Percentiles rank a stretch among this genome's conserved stretches.
Conservation (phyloP, 2,888 invertebrate species). For the Notocelia uddmanniana region DNA sequence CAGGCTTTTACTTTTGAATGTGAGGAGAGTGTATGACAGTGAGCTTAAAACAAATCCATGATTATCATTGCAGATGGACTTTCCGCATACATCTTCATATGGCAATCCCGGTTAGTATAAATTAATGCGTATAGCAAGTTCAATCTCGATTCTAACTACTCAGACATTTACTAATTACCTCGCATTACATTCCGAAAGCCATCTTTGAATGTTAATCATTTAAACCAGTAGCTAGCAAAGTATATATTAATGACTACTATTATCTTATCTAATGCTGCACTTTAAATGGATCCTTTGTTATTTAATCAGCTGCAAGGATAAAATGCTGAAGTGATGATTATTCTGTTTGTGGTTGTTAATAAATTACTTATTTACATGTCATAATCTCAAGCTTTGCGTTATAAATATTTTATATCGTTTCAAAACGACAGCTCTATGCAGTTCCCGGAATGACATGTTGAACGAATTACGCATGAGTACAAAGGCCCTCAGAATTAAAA, state of each 20-base stretch:
- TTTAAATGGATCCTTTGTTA: constrained; percentile 51
- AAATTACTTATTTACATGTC: constrained; percentile 42
- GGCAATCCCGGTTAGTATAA: constrained; percentile 25
- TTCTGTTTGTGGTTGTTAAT: constrained; percentile 34
- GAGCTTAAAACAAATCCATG: constrained; percentile 10
- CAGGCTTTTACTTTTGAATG: too few relatives aligned
- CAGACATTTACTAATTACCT: constrained; percentile 40
- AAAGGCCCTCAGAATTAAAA: constrained; percentile 73
- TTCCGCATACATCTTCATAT: constrained; percentile 28
- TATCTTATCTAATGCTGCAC: constrained; percentile 64
- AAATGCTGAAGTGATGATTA: constrained; percentile 37
- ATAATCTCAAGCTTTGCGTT: constrained; percentile 6
- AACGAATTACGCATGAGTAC: constrained; percentile 76
- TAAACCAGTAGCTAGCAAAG: constrained; percentile 58
- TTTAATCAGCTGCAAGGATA: constrained; percentile 46
- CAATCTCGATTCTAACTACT: constrained; percentile 33
- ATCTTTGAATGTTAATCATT: constrained; percentile 50
- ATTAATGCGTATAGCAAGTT: constrained; percentile 36
- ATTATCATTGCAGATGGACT: constrained; percentile 5
- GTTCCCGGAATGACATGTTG: constrained; percentile 69
- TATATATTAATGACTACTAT: constrained; percentile 49
- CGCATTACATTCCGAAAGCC: constrained; percentile 40
- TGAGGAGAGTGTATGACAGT: too few relatives aligned
- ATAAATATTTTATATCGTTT: constrained; percentile 5
- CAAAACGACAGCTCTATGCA: constrained; percentile 63